phyloP scores from a whole-genome alignment of 1,140 invertebrate species.

The Phenacoccus solenopsis region DNA sequence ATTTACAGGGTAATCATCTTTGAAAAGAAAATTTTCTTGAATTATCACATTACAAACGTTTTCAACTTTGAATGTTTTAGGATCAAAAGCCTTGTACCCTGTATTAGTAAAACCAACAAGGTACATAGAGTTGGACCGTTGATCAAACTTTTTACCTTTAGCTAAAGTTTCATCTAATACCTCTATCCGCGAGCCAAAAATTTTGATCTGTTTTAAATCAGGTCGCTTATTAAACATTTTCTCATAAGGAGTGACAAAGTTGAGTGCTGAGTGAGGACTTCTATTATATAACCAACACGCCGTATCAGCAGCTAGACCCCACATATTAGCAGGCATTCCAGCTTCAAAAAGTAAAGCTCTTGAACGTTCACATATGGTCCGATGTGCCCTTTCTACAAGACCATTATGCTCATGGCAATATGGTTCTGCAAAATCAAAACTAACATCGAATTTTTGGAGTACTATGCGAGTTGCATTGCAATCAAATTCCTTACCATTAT shows the following conservation, averaged over 20 bases:
- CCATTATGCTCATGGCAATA: conserved; percentile 31
- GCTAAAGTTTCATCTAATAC: neutral
- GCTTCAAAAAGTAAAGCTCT: conserved; percentile 31
- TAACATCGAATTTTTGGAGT: conserved; percentile 6
- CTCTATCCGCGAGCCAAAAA: conserved; percentile 31
- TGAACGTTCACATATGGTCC: conserved; percentile 30
- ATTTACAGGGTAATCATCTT: neutral
- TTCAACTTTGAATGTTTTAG: neutral
- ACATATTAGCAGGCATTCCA: conserved; percentile 29
- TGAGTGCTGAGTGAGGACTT: neutral
- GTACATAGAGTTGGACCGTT: neutral
- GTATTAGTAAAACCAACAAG: neutral
- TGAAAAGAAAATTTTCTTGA: neutral
- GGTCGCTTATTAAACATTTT: conserved; percentile 29
- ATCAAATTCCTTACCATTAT: conserved; percentile 5
- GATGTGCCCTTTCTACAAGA: conserved; percentile 31
- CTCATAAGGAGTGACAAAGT: conserved; percentile 27
- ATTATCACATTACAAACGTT: neutral
- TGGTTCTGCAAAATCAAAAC: neutral
- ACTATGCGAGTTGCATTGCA: neutral
- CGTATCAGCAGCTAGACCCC: conserved; percentile 24
- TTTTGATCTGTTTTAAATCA: conserved; percentile 27
- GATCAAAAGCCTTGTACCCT: neutral
- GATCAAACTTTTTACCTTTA: neutral
- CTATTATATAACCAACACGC: conserved; percentile 18